Base-by-base conservation (phyloP, 2,888 invertebrate species). In the Stegana nigrithorax region DNA sequence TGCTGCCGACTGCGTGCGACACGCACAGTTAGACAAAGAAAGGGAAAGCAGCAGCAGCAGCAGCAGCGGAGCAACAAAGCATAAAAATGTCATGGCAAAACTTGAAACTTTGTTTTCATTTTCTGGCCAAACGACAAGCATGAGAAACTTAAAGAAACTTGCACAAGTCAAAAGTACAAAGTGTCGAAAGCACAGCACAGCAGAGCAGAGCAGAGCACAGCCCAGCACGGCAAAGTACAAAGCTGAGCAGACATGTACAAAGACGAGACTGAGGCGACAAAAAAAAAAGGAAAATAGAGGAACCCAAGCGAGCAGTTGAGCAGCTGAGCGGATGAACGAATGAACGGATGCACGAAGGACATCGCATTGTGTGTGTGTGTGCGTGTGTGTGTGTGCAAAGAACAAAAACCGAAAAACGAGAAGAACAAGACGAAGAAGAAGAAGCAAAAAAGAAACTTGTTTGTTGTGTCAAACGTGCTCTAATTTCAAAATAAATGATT, bases 401-500 rank as follows among this genome's bases (percentile, higher is more conserved):
- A 47, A 23, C 21, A 21, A 23, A 23, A 8, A 23, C 21, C 21
- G 14, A 23, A 47, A 23, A 8, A 23, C 10, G 8, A 4, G 14
- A 47, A 47, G 21, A 42, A 42, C 3, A 2, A 42, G 8, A n/a
- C 12, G 12, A 2, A 42, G n/a, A 39, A 39, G 17, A 45, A 45
- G 8, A n/a, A 12, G n/a, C 26, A 17, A 26, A 36, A 19, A 32
- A 19, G 42, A 14, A 59, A 59, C 32, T 47, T 59, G 25, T 59
- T 59, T 42, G 32, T 47, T 55, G 32, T 32, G 32, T 21, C 32
- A 36, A 59, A 59, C 59, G 59, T 59, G 59, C 59, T 59, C 50
- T 57, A 47, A 59, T 47, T 59, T 50, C 50, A 36, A 45, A 59
- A 29, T 51, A 60, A 60, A 60, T 60, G 44, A 60, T 50, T 60